These are phyloP conservation scores for Proisotoma minuta DNA, from an alignment of 2,888 invertebrate species.

Conservation along the genomic window DNA sequence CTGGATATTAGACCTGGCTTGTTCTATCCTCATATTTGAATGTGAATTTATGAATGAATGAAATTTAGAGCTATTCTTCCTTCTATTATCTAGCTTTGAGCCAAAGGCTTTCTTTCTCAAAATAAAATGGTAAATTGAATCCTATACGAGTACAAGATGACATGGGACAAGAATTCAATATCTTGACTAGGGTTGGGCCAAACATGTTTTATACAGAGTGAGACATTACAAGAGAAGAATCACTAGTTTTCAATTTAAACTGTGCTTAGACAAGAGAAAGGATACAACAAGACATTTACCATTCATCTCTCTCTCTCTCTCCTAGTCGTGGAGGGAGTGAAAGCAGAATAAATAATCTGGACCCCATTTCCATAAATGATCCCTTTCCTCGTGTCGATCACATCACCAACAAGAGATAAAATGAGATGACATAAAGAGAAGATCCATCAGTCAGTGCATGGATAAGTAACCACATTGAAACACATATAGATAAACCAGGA, in stretches of 20 bases:
- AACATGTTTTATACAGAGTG: too few relatives aligned
- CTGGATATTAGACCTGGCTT: too few relatives aligned
- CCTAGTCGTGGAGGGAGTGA: slow-evolving; percentile 8
- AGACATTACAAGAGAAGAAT: too few relatives aligned
- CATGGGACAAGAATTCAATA: not conserved
- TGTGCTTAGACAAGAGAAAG: too few relatives aligned
- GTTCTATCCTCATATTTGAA: not conserved
- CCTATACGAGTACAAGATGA: not conserved
- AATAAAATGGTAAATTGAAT: slow-evolving; percentile 2
- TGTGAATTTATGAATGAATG: not conserved
- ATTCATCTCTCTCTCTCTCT: too few relatives aligned
- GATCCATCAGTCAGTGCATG: too few relatives aligned
- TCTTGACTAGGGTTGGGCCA: too few relatives aligned
- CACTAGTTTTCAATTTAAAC: too few relatives aligned
- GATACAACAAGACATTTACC: too few relatives aligned
- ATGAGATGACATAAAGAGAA: too few relatives aligned
- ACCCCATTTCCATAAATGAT: slow-evolving; percentile 31
- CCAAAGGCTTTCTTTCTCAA: not conserved
- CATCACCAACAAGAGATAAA: not conserved
- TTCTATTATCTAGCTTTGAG: not conserved
- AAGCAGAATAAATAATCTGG: slow-evolving; percentile 30
- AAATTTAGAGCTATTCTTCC: not conserved
- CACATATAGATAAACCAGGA: too few relatives aligned
- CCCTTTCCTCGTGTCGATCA: not conserved
- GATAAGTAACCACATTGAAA: too few relatives aligned